Evolutionary conservation across 2,888 invertebrate genomes (phyloP), one percentile per base, ranked within the genome.

Genomic region (Eilema depressum): DNA sequence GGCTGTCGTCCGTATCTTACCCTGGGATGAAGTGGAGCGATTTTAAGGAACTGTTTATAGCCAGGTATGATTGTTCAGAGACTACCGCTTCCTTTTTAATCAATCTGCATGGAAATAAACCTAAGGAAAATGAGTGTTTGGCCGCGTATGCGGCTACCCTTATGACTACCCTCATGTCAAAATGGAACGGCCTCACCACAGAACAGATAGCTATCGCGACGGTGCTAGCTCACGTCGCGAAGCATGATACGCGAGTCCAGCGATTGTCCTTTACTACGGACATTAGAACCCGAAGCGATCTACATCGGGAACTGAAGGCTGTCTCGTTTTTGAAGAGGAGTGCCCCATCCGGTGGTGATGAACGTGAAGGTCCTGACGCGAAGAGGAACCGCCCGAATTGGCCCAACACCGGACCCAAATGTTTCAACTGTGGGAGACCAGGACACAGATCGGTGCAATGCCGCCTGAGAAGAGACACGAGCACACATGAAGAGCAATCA

Each of bases 1-100:
- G 68, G 68, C 53, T 68, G 10, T 14, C 68, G 1, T 57, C 56
- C 4, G 1, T 17, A 5, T 14, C 20, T 11, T 63, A 7, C 63
- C 20, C 63, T 10, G 57, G 68, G 0, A 68, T 68, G 12, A 68
- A 23, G 2, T 68, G 63, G 68, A 0, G 4, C 3, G 33, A 71
- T 1, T 74, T 71, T 4, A 61, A 68, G n/a, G 33, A 65, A 1
- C 14, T 65, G 1, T 74, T 74, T n/a, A n/a, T 59, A 5, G 37
- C 70, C 11, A 47, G 65, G 11, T 75, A 56, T 30, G 73, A 71
- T n/a, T n/a, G n/a, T 23, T 1, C 41, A 14, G 71, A 75, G 12
- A 73, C 75, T 10, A 26, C 41, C 11, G 72, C 75, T 8, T 53
- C 70, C 10, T 57, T 47, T 0, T 56, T 70, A 2, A 37, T 68